Evolutionary conservation across 2,888 invertebrate species (phyloP).

Genomic region (Andrena fulva): DNA sequence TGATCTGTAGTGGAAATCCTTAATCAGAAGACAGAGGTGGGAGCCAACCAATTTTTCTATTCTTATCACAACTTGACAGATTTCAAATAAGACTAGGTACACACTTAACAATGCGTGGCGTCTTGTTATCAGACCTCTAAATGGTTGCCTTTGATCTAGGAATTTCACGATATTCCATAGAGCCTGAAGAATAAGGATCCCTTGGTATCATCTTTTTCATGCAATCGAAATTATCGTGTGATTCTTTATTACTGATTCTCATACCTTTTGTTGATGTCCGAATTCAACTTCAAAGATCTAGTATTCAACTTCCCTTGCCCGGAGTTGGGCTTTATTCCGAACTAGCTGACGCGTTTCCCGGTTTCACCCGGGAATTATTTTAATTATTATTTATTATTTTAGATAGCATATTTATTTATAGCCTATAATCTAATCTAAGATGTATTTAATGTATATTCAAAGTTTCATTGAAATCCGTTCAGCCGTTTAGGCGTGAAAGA

Average conservation of each 20-base stretch:
- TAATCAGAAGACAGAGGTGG: slow-evolving; percentile 57
- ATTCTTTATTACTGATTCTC: neutral
- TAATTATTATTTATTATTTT: no score
- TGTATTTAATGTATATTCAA: no score
- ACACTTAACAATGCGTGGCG: slow-evolving; percentile 27
- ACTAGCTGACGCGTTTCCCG: no score
- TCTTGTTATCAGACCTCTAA: slow-evolving; percentile 33
- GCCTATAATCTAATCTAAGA: no score
- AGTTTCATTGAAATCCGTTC: no score
- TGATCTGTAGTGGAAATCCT: slow-evolving; percentile 48
- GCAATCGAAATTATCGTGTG: slow-evolving; percentile 20
- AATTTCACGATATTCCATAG: slow-evolving; percentile 40
- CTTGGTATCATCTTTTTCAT: slow-evolving; percentile 35
- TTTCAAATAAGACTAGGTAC: slow-evolving; percentile 8
- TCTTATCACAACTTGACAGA: slow-evolving; percentile 20
- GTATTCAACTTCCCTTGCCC: slow-evolving; percentile 4
- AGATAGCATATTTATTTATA: no score
- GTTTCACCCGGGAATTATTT: no score
- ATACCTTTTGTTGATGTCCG: neutral
- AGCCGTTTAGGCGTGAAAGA: no score
- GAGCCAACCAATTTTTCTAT: slow-evolving; percentile 54
- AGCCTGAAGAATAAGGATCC: slow-evolving; percentile 26
- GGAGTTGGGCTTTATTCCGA: neutral
- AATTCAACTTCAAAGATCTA: slow-evolving; percentile 14
- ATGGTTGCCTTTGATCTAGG: slow-evolving; percentile 45